Base-by-base conservation (phyloP, 2,113 vertebrate genomes). In the Neotoma lepida region DNA sequence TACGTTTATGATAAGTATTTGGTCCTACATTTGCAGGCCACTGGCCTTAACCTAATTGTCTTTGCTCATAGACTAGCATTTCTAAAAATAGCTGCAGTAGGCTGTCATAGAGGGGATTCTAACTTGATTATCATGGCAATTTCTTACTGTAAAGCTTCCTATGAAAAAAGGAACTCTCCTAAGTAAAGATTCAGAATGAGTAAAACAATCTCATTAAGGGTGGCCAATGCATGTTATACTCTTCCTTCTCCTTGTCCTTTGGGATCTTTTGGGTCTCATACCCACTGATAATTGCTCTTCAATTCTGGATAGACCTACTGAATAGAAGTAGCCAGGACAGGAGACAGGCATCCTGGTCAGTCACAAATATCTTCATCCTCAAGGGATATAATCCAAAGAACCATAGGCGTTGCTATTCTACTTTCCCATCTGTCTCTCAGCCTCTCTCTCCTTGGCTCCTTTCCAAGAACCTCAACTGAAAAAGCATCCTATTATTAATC, bases 21-120 rank as follows among this genome's bases (percentile, higher is more conserved):
- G 56, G 58, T 14, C 54, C 49, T 90, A 73, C 51, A 56, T 61
- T 90, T 93, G 63, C 24, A 92, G 70, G 78, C 64, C 58, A 39
- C 63, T 89, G n/a, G 68, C 92, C 73, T 96, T 94, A 95, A 91
- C n/a, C 63, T 84, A 96, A 80, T 93, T n/a, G 3, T 94, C 73
- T 82, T 41, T 90, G 66, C 61, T 95, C 86, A 92, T 14, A 93
- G 71, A 12, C 30, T 22, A 77, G 30, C 30, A 73, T 82, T 97
- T 94, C 88, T 95, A 88, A 97, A 96, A 95, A 90, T 85, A 58
- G 46, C 73, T 92, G 78, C 24, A 71, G 9, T 92, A 73, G 73
- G 51, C 78, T 85, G 63, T 86, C 77, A 88, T 66, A 93, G 77
- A 93, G 51, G 89, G 44, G 90, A 64, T 56, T 93, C 84, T 95